A percentile compares a stretch with the other conserved stretches of the same genome.
phyloP scores from a whole-genome alignment of 35 echinoderm and acorn worm species.

The Ophiothrix spiculata region DNA sequence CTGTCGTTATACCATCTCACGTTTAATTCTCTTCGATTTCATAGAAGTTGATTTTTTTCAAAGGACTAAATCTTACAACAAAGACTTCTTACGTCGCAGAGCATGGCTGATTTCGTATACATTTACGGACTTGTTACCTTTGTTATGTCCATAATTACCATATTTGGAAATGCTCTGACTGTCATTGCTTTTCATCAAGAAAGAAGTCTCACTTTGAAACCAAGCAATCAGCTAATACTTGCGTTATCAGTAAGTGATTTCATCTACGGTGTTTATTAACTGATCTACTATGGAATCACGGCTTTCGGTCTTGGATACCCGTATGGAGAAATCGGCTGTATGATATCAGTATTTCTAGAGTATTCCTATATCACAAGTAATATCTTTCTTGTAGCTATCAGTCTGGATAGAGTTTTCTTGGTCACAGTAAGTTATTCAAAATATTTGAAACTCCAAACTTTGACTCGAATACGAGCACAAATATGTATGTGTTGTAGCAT shows the following conservation, averaged over 20 bases:
- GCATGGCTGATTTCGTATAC: no score
- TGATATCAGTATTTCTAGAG: neutral
- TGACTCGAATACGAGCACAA: neutral
- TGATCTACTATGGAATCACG: neutral
- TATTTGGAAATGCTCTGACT: neutral
- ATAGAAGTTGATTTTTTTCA: no score
- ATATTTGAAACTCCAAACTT: neutral
- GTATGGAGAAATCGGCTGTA: neutral
- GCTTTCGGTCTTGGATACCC: neutral
- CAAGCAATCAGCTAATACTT: neutral
- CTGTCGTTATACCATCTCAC: no score
- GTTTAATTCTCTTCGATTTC: no score
- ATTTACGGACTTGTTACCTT: neutral
- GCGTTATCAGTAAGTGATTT: neutral
- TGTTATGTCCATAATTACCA: neutral
- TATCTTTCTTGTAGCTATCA: neutral
- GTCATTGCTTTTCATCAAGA: neutral
- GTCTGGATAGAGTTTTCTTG: neutral
- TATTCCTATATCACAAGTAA: neutral
- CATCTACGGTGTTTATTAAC: neutral
- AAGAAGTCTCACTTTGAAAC: neutral
- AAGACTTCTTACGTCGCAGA: no score
- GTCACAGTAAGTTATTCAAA: neutral
- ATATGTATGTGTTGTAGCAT: neutral
- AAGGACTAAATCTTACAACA: no score